Conservation (phyloP, 2,113 vertebrate species). For the Chlamydotis undulata region DNA sequence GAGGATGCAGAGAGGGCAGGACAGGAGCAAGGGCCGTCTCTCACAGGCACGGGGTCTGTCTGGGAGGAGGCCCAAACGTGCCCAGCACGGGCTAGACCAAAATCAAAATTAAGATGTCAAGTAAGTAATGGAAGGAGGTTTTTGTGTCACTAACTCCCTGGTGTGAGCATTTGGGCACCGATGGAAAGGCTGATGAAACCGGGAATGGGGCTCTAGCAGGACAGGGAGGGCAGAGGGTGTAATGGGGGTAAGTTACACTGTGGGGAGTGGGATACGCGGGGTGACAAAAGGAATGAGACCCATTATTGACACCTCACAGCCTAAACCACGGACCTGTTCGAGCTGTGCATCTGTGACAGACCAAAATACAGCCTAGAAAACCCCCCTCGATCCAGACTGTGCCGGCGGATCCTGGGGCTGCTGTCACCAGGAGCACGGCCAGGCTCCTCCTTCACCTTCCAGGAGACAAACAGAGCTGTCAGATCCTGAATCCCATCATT, state of each 20-base stretch:
- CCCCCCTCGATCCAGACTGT: rapidly evolving
- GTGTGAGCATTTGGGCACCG: rapidly evolving
- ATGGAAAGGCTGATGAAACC: rapidly evolving
- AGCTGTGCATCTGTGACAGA: background rate
- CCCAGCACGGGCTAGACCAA: background rate
- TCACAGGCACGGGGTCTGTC: rapidly evolving
- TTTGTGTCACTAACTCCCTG: rapidly evolving
- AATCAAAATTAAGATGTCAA: background rate
- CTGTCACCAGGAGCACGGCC: rapidly evolving
- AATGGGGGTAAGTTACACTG: rapidly evolving
- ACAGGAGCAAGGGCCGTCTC: rapidly evolving
- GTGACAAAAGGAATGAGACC: background rate
- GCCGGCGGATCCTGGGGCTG: rapidly evolving
- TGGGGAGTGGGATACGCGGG: rapidly evolving
- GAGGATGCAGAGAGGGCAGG: background rate
- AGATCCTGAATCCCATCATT: rapidly evolving
- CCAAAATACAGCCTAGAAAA: background rate
- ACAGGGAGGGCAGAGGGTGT: background rate
- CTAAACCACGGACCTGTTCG: rapidly evolving
- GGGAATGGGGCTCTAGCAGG: rapidly evolving
- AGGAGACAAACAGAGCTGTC: background rate
- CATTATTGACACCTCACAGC: rapidly evolving
- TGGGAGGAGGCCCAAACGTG: rapidly evolving
- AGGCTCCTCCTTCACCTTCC: rapidly evolving
- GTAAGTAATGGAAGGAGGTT: background rate